Evolutionary conservation across 2,113 vertebrate species (phyloP).

Genomic region (Cyphomyrus plagiostoma): DNA sequence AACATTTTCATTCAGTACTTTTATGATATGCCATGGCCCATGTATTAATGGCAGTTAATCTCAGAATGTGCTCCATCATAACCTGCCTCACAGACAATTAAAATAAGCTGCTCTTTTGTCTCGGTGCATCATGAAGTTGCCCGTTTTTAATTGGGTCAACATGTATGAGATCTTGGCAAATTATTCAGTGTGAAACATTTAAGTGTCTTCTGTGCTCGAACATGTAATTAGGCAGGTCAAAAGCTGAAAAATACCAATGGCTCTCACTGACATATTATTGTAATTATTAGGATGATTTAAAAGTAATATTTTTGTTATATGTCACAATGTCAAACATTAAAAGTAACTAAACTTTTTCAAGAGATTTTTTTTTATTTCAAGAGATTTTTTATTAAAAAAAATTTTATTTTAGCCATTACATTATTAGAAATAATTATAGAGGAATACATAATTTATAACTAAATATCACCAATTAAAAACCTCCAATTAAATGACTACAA

Average conservation of each 20-base stretch:
- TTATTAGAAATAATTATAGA: slow-evolving; percentile 49
- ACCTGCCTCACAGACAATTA: slow-evolving; percentile 42
- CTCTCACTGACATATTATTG: background rate
- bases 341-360: slow-evolving; percentile 16
- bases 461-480: slow-evolving; percentile 42
- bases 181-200: slow-evolving; percentile 38
- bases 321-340: background rate
- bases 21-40: slow-evolving; percentile 11
- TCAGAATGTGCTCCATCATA: slow-evolving; percentile 30
- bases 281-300: background rate
- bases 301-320: background rate
- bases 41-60: slow-evolving; percentile 42
- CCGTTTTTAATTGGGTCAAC: slow-evolving; percentile 42
- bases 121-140: slow-evolving; percentile 36
- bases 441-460: slow-evolving; percentile 62
- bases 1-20: background rate
- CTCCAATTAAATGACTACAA: slow-evolving; percentile 74
- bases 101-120: slow-evolving; percentile 45
- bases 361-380: slow-evolving; percentile 32
- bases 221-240: slow-evolving; percentile 26
- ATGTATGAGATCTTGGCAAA: slow-evolving; percentile 29
- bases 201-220: slow-evolving; percentile 11
- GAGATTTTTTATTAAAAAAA: slow-evolving; percentile 44
- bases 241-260: background rate
- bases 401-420: slow-evolving; percentile 55